These are phyloP conservation scores for Xestia c-nigrum DNA, from an alignment of 2,888 invertebrate genomes.

Conservation along the genomic window DNA sequence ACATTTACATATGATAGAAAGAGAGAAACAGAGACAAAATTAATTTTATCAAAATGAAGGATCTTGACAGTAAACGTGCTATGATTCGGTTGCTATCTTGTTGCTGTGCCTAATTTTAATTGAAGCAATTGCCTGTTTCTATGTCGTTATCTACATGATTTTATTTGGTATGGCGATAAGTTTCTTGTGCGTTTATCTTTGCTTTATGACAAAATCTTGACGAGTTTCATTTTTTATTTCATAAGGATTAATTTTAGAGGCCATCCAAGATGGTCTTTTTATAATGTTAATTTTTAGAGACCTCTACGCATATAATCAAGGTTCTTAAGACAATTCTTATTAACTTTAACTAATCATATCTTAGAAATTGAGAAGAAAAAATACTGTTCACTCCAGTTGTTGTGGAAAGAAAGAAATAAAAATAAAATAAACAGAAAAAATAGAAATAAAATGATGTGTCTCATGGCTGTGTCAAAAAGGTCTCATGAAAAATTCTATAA, in stretches of 20 bases:
- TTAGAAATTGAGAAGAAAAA: no score
- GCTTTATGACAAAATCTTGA: neutral
- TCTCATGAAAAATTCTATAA: neutral
- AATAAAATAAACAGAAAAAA: no score
- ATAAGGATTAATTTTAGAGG: neutral
- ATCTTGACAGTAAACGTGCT: slow-evolving; percentile 38
- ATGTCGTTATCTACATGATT: neutral
- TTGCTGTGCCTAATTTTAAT: slow-evolving; percentile 46
- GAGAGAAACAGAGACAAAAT: slow-evolving; percentile 24
- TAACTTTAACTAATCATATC: no score
- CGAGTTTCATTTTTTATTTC: neutral
- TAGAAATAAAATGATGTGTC: no score
- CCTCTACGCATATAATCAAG: no score
- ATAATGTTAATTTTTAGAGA: no score
- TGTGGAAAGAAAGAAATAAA: no score
- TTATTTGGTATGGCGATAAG: neutral
- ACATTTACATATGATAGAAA: neutral
- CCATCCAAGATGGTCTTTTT: neutral
- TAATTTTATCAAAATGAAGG: slow-evolving; percentile 43
- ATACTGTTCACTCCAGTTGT: no score
- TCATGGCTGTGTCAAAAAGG: no score
- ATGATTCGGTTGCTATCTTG: slow-evolving; percentile 29
- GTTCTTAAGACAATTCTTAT: no score
- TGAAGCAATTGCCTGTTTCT: slow-evolving; percentile 33
- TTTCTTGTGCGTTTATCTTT: neutral